Evolutionary conservation across 2,797 vertebrate genomes (phyloP).

Genomic region (Atherinosoma microstoma): DNA sequence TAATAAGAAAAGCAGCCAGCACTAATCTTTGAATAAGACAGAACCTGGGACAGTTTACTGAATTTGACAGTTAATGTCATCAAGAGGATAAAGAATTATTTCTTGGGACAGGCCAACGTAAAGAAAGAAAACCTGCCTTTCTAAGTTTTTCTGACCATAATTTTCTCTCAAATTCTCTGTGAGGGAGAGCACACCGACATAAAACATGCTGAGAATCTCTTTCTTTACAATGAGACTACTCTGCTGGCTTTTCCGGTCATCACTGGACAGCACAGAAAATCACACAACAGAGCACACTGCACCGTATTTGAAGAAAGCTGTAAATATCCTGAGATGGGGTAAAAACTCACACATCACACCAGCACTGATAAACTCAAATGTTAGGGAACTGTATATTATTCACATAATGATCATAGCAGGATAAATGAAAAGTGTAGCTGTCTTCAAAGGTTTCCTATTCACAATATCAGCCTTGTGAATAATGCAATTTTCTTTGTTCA

Average conservation of each 20-base stretch:
- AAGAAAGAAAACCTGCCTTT: background rate
- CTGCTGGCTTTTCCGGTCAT: background rate
- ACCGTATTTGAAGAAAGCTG: background rate
- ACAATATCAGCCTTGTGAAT: background rate
- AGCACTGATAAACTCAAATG: background rate
- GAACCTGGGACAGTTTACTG: slow-evolving; percentile 5
- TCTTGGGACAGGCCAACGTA: background rate
- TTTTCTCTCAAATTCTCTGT: slow-evolving; percentile 36
- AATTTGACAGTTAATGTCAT: slow-evolving; percentile 20
- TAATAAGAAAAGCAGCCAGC: slow-evolving; percentile 8
- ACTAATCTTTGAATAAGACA: slow-evolving; percentile 7
- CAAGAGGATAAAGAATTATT: slow-evolving; percentile 2
- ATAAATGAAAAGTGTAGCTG: background rate
- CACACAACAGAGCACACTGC: background rate
- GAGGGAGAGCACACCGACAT: slow-evolving; percentile 32
- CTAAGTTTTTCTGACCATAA: slow-evolving; percentile 31
- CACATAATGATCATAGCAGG: background rate
- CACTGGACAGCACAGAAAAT: background rate
- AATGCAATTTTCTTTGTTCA: background rate
- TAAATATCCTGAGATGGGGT: background rate
- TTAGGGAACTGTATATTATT: background rate
- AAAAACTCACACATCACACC: background rate
- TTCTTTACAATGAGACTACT: background rate
- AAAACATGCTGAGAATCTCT: slow-evolving; percentile 37
- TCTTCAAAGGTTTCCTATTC: background rate